Evolutionary conservation across 2,888 invertebrate species (phyloP).

Genomic region (Aleiodes testaceus): DNA sequence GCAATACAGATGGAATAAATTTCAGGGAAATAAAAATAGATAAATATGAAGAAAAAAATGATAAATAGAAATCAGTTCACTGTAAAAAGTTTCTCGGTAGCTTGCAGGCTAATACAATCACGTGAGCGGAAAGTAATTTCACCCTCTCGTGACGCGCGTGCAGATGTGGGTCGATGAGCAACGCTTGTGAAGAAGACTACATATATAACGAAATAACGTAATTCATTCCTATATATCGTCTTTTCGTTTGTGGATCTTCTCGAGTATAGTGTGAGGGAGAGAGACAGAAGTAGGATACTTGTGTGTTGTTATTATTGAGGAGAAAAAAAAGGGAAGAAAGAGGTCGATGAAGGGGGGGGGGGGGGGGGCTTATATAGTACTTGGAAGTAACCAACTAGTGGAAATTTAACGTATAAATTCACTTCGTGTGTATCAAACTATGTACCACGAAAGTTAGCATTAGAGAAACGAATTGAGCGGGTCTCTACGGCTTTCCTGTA

Average conservation of each 20-base stretch:
- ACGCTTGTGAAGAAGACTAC: slow-evolving; percentile 24
- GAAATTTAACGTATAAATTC: no score
- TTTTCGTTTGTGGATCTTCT: no score
- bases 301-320: slow-evolving; percentile 4
- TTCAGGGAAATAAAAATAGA: neutral
- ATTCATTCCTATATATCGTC: no score
- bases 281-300: no score
- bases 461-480: slow-evolving; percentile 25
- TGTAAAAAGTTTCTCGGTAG: slow-evolving; percentile 5
- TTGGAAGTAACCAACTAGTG: slow-evolving; percentile 10
- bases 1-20: neutral
- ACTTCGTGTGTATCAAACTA: no score
- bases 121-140: slow-evolving; percentile 42
- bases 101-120: slow-evolving; percentile 36
- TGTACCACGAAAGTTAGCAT: neutral
- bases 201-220: slow-evolving; percentile 5
- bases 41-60: slow-evolving; percentile 6
- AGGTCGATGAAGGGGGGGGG: neutral
- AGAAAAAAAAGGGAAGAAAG: neutral
- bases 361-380: neutral
- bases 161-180: slow-evolving; percentile 42
- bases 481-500: slow-evolving; percentile 54
- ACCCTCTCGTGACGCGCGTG: slow-evolving; percentile 35
- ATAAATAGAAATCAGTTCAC: slow-evolving; percentile 38
- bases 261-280: no score